Evolutionary conservation across 2,797 vertebrate genomes (phyloP), one percentile per base, ranked within the genome.

Genomic region (Macroramphosus scolopax): DNA sequence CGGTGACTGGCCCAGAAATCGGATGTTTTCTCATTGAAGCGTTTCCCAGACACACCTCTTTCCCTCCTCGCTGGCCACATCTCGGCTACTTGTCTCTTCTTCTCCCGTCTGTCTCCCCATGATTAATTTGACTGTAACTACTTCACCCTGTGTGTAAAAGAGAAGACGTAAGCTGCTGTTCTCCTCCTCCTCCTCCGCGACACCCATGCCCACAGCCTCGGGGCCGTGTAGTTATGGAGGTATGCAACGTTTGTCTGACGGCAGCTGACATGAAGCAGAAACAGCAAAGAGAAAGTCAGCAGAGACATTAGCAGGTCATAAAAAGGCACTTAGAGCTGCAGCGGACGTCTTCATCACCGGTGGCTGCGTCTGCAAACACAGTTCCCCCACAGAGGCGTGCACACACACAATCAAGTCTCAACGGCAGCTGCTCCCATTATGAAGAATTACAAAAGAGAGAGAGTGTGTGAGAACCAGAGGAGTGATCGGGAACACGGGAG

Each of bases 1-100:
- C 72, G 43, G 72, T 60, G 77, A 84, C 75, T 86, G 80, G 83
- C 65, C 69, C 69, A 76, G 64, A 78, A 76, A 83, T 85, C 82
- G 84, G 83, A 87, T 87, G 83, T 86, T 86, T 85, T 83, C 61
- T 82, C 75, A 84, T 64, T 68, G 69, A 38, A 73, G 63, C 52
- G 17, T 72, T 85, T 85, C 83, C 72, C 75, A 78, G 82, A 77
- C 83, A 82, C 82, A 78, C 85, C 85, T 81, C 73, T 58, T 52
- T 55, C 54, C 64, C 40, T 31, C 20, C 36, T 43, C 46, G 22
- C 28, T n/a, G 11, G 54, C 13, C 15, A 17, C 18, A 3, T n/a
- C n/a, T n/a, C n/a, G n/a, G 17, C 8, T 20, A 31, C 55, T 43
- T 57, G 47, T 56, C 17, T 18, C 33, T 18, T 13, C 17, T 8